Percentiles rank a stretch among this genome's conserved stretches.
Evolutionary conservation across 2,113 vertebrate species (phyloP).

Genomic region (Copsychus sechellarum): DNA sequence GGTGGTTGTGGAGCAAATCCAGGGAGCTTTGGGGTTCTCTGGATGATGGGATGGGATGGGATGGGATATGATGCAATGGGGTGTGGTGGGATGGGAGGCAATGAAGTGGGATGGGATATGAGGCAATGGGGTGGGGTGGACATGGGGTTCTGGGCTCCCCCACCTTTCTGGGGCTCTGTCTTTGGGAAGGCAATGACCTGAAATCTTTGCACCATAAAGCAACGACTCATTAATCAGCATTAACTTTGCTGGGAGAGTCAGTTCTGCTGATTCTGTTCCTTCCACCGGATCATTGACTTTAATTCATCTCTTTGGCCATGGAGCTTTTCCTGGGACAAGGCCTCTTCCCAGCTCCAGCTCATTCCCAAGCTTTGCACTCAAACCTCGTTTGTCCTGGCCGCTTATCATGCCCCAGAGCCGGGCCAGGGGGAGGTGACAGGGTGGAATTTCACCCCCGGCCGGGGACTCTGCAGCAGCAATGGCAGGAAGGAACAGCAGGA

Average conservation of each 20-base stretch:
- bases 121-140: neutral
- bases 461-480: neutral
- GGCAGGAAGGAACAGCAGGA: conserved; percentile 49
- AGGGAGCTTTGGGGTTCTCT: neutral
- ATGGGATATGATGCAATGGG: neutral
- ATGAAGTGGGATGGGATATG: neutral
- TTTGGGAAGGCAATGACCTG: neutral
- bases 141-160: accelerated
- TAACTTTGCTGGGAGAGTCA: accelerated
- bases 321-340: neutral
- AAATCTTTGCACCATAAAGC: neutral
- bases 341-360: neutral
- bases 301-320: neutral
- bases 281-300: neutral
- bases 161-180: neutral
- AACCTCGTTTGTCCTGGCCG: neutral
- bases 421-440: neutral
- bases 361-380: neutral
- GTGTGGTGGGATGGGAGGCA: neutral
- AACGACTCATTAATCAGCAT: neutral
- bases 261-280: neutral
- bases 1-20: accelerated
- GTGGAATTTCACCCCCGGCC: neutral
- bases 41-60: neutral
- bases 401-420: accelerated